A percentile compares a stretch with the other conserved stretches of the same genome.
Evolutionary conservation across 2,113 vertebrate species (phyloP).

Genomic region (Megalops atlanticus): DNA sequence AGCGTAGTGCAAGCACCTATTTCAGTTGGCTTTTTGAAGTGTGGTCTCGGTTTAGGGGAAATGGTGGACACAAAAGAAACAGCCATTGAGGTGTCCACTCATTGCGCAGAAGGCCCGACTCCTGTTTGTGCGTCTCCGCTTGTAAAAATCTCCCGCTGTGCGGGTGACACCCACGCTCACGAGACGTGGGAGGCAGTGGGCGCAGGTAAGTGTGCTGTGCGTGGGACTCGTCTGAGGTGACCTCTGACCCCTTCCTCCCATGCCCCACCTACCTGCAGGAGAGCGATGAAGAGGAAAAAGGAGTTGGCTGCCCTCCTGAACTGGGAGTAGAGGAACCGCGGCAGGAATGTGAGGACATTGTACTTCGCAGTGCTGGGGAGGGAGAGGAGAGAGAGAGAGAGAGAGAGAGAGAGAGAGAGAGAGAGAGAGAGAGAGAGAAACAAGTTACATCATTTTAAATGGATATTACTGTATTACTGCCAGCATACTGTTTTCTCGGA

Average conservation of each 20-base stretch:
- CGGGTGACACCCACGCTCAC: too few relatives aligned
- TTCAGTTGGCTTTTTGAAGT: too few relatives aligned
- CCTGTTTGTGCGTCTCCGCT: background rate
- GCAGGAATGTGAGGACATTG: constrained; percentile 96
- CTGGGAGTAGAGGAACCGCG: constrained; percentile 97
- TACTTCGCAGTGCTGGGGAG: constrained; percentile 98
- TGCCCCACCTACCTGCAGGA: constrained; percentile 87
- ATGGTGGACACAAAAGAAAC: background rate
- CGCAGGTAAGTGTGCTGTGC: background rate
- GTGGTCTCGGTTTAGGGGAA: too few relatives aligned
- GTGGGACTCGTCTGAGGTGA: too few relatives aligned
- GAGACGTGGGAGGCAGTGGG: background rate
- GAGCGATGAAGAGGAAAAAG: constrained; percentile 98
- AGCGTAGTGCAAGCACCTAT: too few relatives aligned
- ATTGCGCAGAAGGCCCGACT: background rate
- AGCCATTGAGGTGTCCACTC: background rate
- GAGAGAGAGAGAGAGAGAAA: background rate
- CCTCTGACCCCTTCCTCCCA: background rate
- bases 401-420: background rate
- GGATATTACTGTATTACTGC: too few relatives aligned
- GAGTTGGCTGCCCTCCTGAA: constrained; percentile 98
- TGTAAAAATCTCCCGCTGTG: background rate
- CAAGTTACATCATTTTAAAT: background rate
- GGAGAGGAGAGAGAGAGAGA: constrained; percentile 46
- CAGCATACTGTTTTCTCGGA: too few relatives aligned